phyloP scores from a whole-genome alignment of 2,113 vertebrate genomes.

The Pteruthius melanotis region DNA sequence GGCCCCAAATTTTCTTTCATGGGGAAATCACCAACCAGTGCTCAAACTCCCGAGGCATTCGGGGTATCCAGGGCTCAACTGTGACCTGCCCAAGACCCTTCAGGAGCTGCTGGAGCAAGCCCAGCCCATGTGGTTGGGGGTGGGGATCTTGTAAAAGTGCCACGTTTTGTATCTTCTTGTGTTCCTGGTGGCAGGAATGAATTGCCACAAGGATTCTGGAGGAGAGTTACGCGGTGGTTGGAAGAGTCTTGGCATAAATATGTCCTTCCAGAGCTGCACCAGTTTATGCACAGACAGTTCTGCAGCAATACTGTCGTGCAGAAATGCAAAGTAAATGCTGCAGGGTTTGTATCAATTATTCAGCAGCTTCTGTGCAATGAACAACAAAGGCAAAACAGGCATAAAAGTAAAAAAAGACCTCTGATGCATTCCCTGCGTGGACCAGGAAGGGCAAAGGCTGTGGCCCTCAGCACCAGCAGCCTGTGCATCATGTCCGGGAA shows the following conservation, averaged over 20 bases:
- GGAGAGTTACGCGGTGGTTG: not conserved
- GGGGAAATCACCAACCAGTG: not conserved
- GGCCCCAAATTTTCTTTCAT: not conserved
- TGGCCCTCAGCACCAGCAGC: not conserved
- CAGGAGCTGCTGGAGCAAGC: not conserved
- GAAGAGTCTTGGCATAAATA: not conserved
- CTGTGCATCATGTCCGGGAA: slow-evolving; percentile 36
- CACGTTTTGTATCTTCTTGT: not conserved
- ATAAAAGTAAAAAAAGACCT: not conserved
- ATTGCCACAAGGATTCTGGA: not conserved
- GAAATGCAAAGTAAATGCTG: not conserved
- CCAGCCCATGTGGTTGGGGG: not conserved
- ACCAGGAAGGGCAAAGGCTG: not conserved
- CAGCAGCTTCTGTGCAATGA: not conserved
- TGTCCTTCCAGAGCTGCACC: not conserved
- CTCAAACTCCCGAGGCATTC: not conserved
- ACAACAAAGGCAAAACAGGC: not conserved
- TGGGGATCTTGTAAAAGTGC: not conserved
- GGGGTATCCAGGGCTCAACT: not conserved
- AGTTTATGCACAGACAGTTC: not conserved
- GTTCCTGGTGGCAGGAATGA: not conserved
- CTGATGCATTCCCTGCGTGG: not conserved
- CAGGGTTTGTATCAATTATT: not conserved
- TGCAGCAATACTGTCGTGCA: not conserved
- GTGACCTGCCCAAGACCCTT: not conserved